These are phyloP conservation scores for Noctuana brunneofusca DNA, from an alignment of 2,888 invertebrate genomes.

Conservation along the genomic window DNA sequence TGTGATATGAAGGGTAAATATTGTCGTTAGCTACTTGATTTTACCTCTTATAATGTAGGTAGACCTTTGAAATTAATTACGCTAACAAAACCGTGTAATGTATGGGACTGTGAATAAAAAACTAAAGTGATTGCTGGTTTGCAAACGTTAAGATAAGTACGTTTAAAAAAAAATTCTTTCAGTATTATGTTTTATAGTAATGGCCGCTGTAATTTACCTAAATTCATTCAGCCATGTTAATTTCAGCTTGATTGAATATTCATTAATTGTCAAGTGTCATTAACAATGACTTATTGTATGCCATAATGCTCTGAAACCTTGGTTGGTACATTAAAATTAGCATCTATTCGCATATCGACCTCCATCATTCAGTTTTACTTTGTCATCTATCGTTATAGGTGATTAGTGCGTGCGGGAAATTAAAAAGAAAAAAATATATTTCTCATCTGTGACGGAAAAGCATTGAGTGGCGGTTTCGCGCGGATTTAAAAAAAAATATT, in stretches of 20 bases:
- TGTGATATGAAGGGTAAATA: no score
- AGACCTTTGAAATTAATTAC: no score
- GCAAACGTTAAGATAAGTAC: no score
- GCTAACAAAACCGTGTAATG: no score
- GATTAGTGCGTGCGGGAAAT: constrained; percentile 18
- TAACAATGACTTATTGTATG: constrained; percentile 31
- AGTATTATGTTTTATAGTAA: not conserved
- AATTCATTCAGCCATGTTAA: not conserved
- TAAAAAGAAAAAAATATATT: constrained; percentile 35
- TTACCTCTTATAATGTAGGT: no score
- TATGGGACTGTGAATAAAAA: no score
- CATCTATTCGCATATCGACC: constrained; percentile 29
- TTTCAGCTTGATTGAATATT: constrained; percentile 22
- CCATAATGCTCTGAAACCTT: constrained; percentile 17
- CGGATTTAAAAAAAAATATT: no score
- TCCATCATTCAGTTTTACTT: constrained; percentile 29
- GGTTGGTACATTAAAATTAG: constrained; percentile 35
- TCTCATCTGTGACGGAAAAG: constrained; percentile 3
- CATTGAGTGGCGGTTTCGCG: not conserved
- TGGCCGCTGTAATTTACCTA: not conserved
- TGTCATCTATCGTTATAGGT: constrained; percentile 26
- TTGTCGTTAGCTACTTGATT: no score
- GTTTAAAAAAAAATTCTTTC: no score
- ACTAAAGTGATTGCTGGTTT: no score
- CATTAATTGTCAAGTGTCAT: constrained; percentile 25